Evolutionary conservation across 2,113 vertebrate genomes (phyloP), one percentile per base, ranked within the genome.

Genomic region (Gracilinanus agilis): DNA sequence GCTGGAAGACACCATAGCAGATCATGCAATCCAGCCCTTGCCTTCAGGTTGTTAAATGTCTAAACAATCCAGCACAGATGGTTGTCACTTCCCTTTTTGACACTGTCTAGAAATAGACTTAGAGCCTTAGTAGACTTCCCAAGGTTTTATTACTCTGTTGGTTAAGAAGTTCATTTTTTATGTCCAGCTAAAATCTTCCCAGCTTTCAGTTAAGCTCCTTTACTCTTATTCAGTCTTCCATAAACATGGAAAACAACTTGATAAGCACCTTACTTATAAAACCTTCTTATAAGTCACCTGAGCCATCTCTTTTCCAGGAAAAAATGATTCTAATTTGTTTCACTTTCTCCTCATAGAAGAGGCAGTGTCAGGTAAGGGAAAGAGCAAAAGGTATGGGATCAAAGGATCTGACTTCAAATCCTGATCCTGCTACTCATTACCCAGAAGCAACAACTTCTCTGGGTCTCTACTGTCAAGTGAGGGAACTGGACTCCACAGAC

Each of bases 171-270:
- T 61, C 67, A 55, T 49, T 54, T n/a, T 89, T 61, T 58, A 58
- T 29, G n/a, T 24, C 44, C 44, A 24, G 29, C n/a, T 90, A 44
- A 24, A 53, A 92, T 90, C 49, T 95, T 54, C 88, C 49, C 44
- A 6, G 40, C 40, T 58, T 55, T 53, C 54, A 54, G 24, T 34
- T 24, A 89, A 75, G 90, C 75, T 27, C 49, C 49, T 83, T 83
- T 40, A 34, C n/a, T 83, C 67, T 55, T 27, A 44, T 29, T 56
- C 61, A 91, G 92, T 67, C 56, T 94, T 96, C 88, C 55, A 54
- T 23, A 58, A 88, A 24, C 34, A 93, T 44, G 58, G 89, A 90
- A 89, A 90, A 83, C 34, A 49, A 23, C 23, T 49, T 7, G 93
- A 40, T 1, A 5, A 83, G n/a, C 67, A 21, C 25, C 92, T 94